phyloP scores from a whole-genome alignment of 1,140 invertebrate genomes.

The Paramacrobiotus metropolitanus region DNA sequence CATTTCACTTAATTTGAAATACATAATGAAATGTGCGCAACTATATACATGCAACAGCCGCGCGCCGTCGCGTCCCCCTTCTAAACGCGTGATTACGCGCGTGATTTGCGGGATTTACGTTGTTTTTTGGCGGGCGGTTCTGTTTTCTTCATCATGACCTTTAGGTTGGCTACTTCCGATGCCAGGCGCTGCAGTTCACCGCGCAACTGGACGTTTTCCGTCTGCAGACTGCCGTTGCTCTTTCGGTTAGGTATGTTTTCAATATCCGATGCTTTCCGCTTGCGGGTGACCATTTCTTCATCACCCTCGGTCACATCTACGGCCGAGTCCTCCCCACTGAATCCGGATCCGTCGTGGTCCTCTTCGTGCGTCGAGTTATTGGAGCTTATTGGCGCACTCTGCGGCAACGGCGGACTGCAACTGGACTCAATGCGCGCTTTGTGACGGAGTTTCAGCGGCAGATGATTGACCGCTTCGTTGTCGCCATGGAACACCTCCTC shows the following conservation, averaged over 20 bases:
- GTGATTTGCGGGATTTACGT: neutral
- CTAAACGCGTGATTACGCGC: no score
- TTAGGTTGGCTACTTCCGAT: constrained; percentile 68
- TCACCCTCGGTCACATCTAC: neutral
- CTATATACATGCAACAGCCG: no score
- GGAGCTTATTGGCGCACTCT: constrained; percentile 12
- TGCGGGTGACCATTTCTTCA: constrained; percentile 20
- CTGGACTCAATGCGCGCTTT: constrained; percentile 61
- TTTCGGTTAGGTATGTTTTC: no score
- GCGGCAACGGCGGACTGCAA: constrained; percentile 32
- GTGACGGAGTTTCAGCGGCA: constrained; percentile 69
- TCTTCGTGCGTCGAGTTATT: constrained; percentile 9
- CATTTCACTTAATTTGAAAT: no score
- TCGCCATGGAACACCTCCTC: neutral
- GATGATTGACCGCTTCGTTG: constrained; percentile 6
- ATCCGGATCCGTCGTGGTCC: neutral
- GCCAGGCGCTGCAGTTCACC: constrained; percentile 61
- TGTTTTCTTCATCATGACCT: constrained; percentile 28
- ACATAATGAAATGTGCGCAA: no score
- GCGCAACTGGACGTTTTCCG: constrained; percentile 45
- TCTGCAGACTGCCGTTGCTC: constrained; percentile 28
- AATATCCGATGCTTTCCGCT: constrained; percentile 19
- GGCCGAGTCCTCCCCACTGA: neutral
- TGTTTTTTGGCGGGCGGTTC: neutral
- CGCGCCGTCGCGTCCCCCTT: no score